Evolutionary conservation across 2,797 vertebrate species (phyloP).

Genomic region (Hozukius guyotensis): DNA sequence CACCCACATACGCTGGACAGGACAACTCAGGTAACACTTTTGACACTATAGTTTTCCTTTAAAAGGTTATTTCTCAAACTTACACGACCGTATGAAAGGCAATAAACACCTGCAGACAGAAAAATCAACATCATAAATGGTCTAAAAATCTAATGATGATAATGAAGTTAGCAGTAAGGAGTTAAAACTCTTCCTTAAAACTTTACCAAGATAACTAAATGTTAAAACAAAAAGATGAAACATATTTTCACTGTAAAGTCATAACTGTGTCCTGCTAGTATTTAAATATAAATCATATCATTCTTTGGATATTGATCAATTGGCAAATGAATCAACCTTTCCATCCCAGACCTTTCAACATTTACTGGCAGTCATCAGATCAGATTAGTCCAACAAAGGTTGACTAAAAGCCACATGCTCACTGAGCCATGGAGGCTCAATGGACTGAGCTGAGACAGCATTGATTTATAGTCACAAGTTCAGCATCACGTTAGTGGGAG

Average conservation of each 20-base stretch:
- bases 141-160: not conserved
- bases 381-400: not conserved
- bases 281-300: not conserved
- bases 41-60: not conserved
- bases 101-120: not conserved
- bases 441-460: not conserved
- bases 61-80: not conserved
- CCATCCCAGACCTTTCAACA: not conserved
- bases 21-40: not conserved
- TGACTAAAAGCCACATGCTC: not conserved
- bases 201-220: not conserved
- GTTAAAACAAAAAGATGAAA: accelerated
- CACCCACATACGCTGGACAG: not conserved
- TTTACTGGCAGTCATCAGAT: not conserved
- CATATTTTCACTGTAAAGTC: not conserved
- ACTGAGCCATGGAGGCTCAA: not conserved
- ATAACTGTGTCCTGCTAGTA: not conserved
- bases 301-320: not conserved
- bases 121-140: not conserved
- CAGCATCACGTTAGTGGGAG: not conserved
- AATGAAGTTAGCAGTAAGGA: too few species aligned
- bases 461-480: conserved; percentile 3
- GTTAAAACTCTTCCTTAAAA: not conserved
- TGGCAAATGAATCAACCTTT: not conserved
- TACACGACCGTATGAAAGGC: not conserved